Evolutionary conservation across 2,888 invertebrate genomes (phyloP).

Genomic region (Selenia dentaria): DNA sequence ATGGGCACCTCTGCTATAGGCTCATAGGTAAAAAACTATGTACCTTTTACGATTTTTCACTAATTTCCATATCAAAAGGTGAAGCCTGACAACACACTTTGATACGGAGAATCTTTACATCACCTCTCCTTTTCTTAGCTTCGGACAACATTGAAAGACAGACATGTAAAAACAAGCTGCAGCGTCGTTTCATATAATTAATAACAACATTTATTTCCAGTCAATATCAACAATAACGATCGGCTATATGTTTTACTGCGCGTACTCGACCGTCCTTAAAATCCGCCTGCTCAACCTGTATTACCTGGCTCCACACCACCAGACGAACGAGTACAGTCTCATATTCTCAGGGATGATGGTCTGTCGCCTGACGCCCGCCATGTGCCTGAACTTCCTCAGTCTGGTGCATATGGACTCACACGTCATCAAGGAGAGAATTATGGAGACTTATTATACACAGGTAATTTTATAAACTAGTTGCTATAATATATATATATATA

Average conservation of each 20-base stretch:
- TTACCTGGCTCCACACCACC: conserved; percentile 98
- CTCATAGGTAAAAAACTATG: too few species aligned
- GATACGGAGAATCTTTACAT: too few species aligned
- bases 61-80: too few species aligned
- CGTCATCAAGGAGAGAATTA: conserved; percentile 90
- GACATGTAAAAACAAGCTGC: too few species aligned
- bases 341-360: conserved; percentile 99
- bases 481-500: too few species aligned
- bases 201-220: conserved; percentile 70
- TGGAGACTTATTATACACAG: conserved; percentile 98
- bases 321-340: conserved; percentile 99
- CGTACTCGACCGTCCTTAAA: conserved; percentile 98
- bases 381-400: conserved; percentile 99
- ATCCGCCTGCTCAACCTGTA: conserved; percentile 98
- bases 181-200: too few species aligned
- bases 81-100: too few species aligned
- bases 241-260: conserved; percentile 98
- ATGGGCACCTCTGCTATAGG: too few species aligned
- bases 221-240: conserved; percentile 95
- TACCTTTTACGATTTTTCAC: too few species aligned
- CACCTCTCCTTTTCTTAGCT: too few species aligned
- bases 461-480: conserved; percentile 66
- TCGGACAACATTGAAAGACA: too few species aligned
- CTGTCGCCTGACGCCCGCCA: conserved; percentile 98
- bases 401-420: conserved; percentile 99